Evolutionary conservation across 53 echinoderm and acorn worm genomes (phyloP), one percentile per base, ranked within the genome.

Genomic region (Zoroaster sp.): DNA sequence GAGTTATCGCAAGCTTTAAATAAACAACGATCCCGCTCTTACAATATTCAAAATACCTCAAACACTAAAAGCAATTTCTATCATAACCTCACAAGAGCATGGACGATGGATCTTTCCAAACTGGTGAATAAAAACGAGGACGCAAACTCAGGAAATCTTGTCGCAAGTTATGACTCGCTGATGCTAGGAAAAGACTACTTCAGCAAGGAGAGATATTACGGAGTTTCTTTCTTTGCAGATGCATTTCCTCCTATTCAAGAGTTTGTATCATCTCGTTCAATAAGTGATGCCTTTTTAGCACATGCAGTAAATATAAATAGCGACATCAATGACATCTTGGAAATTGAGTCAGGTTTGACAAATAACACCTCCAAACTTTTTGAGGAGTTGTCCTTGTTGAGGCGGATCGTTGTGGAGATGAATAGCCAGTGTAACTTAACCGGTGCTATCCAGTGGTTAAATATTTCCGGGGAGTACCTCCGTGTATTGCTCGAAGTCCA

Each of bases 101-200:
- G 21, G 28, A 2, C 9, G 11, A 59, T 1, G 63, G 63, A 21
- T 28, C 31, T 37, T 37, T 71, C 71, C 3, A 35, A 37, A 37
- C 37, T 37, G 18, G 18, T 37, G 13, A 37, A 33, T 18, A 71
- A 35, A 15, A 31, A 0, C 7, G 71, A 35, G 1, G 71, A 18
- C 3, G 17, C 20, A 20, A 36, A 71, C 11, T 28, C 66, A 4
- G 85, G 44, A 14, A 23, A 31, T 51, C 11, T 36, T 25, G 20
- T 17, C 20, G 59, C 69, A 1, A 71, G 85, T 49, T 71, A 85
- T 35, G 71, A 85, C 35, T 85, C 72, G 17, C 35, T 85, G 32
- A 71, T 33, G 13, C 35, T 44, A 25, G 70, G 69, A 2, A 85
- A 85, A 43, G 46, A 71, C 4, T 85, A 38, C 51, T 85, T 70